Conservation (phyloP, 2,888 invertebrate species). For the Epinotia brunnichana region DNA sequence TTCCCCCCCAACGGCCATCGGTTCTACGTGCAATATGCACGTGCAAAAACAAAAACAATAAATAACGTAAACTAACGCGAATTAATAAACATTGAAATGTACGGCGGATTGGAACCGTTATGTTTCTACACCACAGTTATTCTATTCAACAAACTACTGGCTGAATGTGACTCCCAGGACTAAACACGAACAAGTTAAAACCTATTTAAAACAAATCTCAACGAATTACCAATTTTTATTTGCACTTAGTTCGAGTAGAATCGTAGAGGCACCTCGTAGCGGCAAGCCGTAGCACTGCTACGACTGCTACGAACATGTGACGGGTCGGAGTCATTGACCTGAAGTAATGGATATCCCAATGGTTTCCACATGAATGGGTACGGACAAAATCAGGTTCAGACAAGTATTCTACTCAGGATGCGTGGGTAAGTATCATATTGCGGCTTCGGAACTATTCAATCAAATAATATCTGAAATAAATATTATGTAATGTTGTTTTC, state of each 20-base stretch:
- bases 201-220: background rate
- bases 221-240: background rate
- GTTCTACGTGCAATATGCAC: too few species aligned
- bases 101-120: too few species aligned
- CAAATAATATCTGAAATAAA: too few species aligned
- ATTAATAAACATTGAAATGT: too few species aligned
- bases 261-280: conserved; percentile 25
- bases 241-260: conserved; percentile 4
- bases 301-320: background rate
- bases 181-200: background rate
- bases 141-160: background rate
- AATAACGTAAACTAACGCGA: too few species aligned
- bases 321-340: conserved; percentile 16
- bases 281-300: background rate
- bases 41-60: too few species aligned
- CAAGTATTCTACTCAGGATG: background rate
- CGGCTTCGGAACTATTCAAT: too few species aligned
- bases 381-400: background rate
- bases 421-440: too few species aligned
- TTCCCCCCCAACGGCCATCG: too few species aligned
- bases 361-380: background rate
- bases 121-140: background rate
- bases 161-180: background rate
- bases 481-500: too few species aligned
- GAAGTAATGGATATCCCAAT: conserved; percentile 15